phyloP scores from a whole-genome alignment of 1,140 invertebrate genomes.

The Sycophila sp. region DNA sequence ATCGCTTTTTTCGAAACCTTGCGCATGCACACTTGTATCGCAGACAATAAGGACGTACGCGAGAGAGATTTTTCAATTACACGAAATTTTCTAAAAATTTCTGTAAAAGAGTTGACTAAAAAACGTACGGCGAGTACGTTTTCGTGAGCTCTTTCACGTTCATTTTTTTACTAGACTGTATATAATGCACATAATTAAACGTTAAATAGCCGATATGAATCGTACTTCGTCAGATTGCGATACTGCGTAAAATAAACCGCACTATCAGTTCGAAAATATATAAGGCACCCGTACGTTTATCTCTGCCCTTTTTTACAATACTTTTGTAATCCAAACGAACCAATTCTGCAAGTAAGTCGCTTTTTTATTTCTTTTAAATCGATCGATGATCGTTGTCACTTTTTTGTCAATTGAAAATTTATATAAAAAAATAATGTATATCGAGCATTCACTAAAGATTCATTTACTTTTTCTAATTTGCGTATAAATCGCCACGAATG shows the following conservation, averaged over 20 bases:
- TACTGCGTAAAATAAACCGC: neutral
- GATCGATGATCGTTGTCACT: neutral
- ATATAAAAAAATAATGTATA: neutral
- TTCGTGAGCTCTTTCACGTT: constrained; percentile 24
- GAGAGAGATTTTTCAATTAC: no score
- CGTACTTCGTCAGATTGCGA: neutral
- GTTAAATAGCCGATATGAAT: neutral
- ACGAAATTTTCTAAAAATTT: constrained; percentile 21
- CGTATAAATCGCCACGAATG: neutral
- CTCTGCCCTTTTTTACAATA: neutral
- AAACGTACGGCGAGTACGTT: neutral
- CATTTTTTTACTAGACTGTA: constrained; percentile 26
- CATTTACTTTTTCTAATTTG: neutral
- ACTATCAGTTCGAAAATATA: neutral
- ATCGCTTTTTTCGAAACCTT: constrained; percentile 16
- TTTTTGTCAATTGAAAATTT: neutral
- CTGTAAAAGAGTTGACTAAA: no score
- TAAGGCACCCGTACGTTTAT: constrained; percentile 6
- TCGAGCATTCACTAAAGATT: neutral
- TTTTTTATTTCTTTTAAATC: neutral
- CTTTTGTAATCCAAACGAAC: neutral
- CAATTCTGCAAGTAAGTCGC: neutral
- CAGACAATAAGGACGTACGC: constrained; percentile 31
- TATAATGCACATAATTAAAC: neutral
- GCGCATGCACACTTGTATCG: constrained; percentile 12